Base-by-base conservation (phyloP, 2,888 invertebrate genomes). In the Agonopterix alstromeriana region DNA sequence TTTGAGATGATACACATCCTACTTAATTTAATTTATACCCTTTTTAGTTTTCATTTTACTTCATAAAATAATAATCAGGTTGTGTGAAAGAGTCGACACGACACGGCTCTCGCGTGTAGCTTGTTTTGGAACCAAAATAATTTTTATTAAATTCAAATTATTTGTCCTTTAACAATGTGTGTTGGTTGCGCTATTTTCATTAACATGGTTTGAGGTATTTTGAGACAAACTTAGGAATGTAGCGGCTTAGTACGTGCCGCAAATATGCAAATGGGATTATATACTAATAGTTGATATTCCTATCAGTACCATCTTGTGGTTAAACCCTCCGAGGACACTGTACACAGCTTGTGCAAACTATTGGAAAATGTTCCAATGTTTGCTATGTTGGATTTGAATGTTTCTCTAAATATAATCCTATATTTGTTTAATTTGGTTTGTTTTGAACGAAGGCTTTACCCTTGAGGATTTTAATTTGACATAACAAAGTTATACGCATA, bases 381-480 rank as follows among this genome's bases (percentile, higher is more conserved):
- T 27, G 75, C 73, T 71, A 68, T 77, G 78, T 82, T 82, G 82
- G 82, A 78, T 80, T 83, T 80, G 68, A 85, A 83, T 83, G 84
- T 87, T 86, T 84, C 83, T 79, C 76, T 86, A 79, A 87, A 87
- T 87, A 87, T 87, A 87, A 87, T 87, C 86, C 85, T 87, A 84
- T 86, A 86, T 87, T 87, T 87, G 87, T 87, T 86, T 81, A 77
- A 73, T 75, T 77, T 84, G 77, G 82, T 86, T 84, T 87, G 65
- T 78, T 87, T 86, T 85, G 56, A 57, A 65, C 56, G 51, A 55
- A 49, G 53, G 48, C 44, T 41, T 40, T 36, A 46, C 48, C 47
- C 49, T 47, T 45, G 12, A 35, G 44, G 35, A 36, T 43, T 46
- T 27, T 11, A 38, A 38, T 35, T 8, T 38, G 10, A 27, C 11